phyloP scores from a whole-genome alignment of 1,140 invertebrate species.

The Saccostrea glomerata region DNA sequence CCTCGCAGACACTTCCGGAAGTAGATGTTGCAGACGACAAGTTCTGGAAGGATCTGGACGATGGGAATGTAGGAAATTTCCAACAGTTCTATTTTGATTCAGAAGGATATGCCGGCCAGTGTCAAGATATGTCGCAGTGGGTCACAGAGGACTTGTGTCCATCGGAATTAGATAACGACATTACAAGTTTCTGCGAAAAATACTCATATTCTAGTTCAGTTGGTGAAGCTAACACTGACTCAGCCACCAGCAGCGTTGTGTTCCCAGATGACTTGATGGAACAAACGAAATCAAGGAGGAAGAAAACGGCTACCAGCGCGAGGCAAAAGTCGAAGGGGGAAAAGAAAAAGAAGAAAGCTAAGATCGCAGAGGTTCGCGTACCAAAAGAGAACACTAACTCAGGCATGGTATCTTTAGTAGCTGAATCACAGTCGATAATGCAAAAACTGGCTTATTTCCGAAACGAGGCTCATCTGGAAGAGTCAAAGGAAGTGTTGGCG shows the following conservation, averaged over 20 bases:
- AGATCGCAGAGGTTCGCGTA: no score
- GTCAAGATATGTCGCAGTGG: neutral
- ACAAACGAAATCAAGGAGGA: neutral
- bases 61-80: neutral
- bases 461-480: neutral
- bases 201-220: neutral
- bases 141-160: neutral
- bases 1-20: neutral
- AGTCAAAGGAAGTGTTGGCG: neutral
- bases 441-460: neutral
- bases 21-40: neutral
- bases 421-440: neutral
- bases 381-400: neutral
- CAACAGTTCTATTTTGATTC: neutral
- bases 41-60: conserved; percentile 3
- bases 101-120: neutral
- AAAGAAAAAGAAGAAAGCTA: neutral
- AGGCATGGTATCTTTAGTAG: neutral
- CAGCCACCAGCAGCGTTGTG: neutral
- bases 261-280: neutral
- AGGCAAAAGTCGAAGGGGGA: neutral
- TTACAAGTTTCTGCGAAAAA: neutral
- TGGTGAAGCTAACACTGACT: neutral
- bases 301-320: neutral
- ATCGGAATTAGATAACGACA: neutral